Percentiles rank a stretch among this genome's conserved stretches.
Conservation (phyloP, 2,797 vertebrate genomes). For the Mus minutoides region DNA sequence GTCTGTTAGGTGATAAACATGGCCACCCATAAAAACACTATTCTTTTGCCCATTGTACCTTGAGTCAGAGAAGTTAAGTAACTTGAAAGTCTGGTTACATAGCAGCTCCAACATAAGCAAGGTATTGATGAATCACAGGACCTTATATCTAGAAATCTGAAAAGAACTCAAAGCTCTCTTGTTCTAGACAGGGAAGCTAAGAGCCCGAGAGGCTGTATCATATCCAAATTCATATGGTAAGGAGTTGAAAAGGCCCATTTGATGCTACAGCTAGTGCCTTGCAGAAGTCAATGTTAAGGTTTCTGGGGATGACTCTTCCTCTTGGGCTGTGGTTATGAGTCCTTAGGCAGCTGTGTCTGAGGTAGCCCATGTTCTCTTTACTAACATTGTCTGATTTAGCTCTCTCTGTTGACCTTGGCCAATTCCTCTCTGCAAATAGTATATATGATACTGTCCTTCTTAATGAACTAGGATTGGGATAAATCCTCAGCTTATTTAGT, state of each 20-base stretch:
- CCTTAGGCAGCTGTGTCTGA: neutral
- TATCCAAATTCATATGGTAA: neutral
- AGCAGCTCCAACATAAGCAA: neutral
- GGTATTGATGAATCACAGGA: neutral
- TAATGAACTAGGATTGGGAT: no score
- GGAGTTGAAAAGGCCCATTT: neutral
- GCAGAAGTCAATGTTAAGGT: neutral
- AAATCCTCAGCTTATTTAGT: neutral
- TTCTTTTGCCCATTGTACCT: neutral
- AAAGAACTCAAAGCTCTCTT: neutral
- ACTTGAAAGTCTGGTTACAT: neutral
- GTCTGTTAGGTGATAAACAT: neutral
- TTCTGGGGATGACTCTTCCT: neutral
- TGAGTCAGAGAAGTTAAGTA: neutral
- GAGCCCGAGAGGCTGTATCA: neutral
- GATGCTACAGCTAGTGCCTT: neutral
- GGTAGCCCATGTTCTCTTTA: neutral
- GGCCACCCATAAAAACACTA: neutral
- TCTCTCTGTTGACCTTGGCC: neutral
- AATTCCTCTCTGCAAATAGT: neutral
- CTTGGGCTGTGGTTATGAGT: neutral
- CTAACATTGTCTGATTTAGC: neutral
- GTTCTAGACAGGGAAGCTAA: slow-evolving; percentile 26
- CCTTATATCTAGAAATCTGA: neutral
- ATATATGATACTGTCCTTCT: neutral